Evolutionary conservation across 2,113 vertebrate species (phyloP).

Genomic region (Dipodomys stephensi): DNA sequence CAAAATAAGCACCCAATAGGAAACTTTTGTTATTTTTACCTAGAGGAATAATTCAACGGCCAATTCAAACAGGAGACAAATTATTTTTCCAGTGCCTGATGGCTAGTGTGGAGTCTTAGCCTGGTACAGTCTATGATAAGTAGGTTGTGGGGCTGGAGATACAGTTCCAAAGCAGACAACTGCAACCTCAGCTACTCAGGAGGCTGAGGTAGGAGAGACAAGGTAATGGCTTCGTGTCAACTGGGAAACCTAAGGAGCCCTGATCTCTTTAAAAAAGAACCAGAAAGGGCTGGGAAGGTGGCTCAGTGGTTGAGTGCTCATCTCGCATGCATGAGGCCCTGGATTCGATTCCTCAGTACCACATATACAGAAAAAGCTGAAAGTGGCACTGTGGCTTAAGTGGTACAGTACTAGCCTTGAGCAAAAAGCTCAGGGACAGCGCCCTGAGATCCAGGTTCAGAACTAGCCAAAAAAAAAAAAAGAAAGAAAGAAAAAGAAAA

Average conservation of each 20-base stretch:
- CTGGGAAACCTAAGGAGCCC: not conserved
- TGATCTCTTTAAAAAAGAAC: not conserved
- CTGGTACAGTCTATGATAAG: not conserved
- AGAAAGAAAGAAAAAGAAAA: not conserved
- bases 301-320: no score
- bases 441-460: no score
- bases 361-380: no score
- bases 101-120: not conserved
- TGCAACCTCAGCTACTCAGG: not conserved
- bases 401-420: no score
- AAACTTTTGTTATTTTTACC: slow-evolving; percentile 25
- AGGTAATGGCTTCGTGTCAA: not conserved
- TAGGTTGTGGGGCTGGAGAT: not conserved
- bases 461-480: not conserved
- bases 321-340: no score
- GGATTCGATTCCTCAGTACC: no score
- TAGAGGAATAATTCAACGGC: not conserved
- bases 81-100: slow-evolving; percentile 43
- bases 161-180: not conserved
- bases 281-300: no score
- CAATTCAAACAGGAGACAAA: slow-evolving; percentile 49
- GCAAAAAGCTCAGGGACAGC: no score
- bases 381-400: no score
- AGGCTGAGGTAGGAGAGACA: not conserved
- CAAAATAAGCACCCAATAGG: not conserved